Base-by-base conservation (phyloP, 2,888 invertebrate species). In the Perithous albicinctus region DNA sequence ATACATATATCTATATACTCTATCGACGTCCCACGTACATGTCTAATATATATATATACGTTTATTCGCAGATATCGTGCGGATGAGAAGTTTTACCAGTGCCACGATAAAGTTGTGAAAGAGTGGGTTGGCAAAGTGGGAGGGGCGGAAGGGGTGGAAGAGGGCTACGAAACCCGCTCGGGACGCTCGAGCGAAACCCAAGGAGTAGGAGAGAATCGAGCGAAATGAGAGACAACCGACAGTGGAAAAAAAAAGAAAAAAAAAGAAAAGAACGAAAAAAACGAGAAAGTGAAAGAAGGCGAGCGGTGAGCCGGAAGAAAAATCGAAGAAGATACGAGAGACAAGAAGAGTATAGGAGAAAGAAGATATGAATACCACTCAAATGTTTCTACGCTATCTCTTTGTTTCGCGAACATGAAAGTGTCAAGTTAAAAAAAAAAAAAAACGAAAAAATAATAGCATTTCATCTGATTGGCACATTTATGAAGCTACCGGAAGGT, bases 251-350 rank as follows among this genome's bases (percentile, higher is more conserved):
- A 38, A 41, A 48, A 41, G 67, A 67, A 67, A 61, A 66, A 75
- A 76, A 67, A 56, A 78, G 32, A 61, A 54, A 54, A 54, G 41
- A 64, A 64, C n/a, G 35, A 73, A 41, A 26, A 61, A 63, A 59
- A 56, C 61, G 43, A 80, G 59, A 56, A 26, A 61, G 66, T n/a
- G 74, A 48, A 78, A 63, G 23, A 61, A 78, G 76, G 59, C 41
- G 70, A 59, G 72, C 76, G 35, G 85, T 83, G 82, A 80, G 64
- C 70, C 61, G 51, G 72, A 83, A 85, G 80, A 85, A 88, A 88
- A 88, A 88, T 87, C 87, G 85, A 80, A 77, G 83, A 69, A 75
- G 77, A 75, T 54, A 83, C n/a, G n/a, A 80, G 82, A 80, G 38
- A 38, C 66, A 41, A 23, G 46, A 54, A 67, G 61, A 32, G 73